A percentile compares a stretch with the other conserved stretches of the same genome.
These are phyloP conservation scores for Xestoiulus laeticollis DNA, from an alignment of 2,888 invertebrate species.

Conservation along the genomic window DNA sequence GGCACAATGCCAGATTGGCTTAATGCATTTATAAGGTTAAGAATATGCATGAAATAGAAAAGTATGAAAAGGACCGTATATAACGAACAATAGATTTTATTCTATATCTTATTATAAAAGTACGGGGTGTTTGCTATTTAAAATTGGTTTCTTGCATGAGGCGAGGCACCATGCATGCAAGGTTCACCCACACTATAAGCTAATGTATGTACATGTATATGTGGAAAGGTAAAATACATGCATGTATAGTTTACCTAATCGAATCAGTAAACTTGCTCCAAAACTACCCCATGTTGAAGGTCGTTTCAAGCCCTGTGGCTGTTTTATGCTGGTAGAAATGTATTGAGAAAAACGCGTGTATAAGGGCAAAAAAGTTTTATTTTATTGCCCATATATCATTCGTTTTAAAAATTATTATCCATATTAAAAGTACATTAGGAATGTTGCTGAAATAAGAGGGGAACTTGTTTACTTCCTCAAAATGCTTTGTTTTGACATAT, in stretches of 20 bases:
- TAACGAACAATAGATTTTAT: neutral
- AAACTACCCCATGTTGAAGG: neutral
- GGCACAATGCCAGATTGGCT: constrained; percentile 1
- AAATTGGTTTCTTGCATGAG: too few species aligned
- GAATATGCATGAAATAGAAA: neutral
- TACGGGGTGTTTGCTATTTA: too few species aligned
- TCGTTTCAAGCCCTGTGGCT: neutral
- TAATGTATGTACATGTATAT: too few species aligned
- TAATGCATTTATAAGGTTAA: neutral
- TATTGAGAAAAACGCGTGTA: neutral
- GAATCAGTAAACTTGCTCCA: neutral
- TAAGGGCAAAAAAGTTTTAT: neutral
- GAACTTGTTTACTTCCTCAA: neutral
- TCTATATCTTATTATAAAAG: too few species aligned
- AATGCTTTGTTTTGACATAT: neutral
- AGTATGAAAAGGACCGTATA: neutral
- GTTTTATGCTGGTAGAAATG: neutral
- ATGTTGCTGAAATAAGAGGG: neutral
- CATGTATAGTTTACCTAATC: neutral
- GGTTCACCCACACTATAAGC: too few species aligned
- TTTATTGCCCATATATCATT: constrained; percentile 23
- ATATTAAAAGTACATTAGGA: neutral
- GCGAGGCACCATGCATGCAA: too few species aligned
- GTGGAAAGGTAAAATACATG: too few species aligned
- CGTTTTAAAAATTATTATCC: neutral